phyloP scores from a whole-genome alignment of 2,797 vertebrate genomes.

The Syndactyla subalaris region DNA sequence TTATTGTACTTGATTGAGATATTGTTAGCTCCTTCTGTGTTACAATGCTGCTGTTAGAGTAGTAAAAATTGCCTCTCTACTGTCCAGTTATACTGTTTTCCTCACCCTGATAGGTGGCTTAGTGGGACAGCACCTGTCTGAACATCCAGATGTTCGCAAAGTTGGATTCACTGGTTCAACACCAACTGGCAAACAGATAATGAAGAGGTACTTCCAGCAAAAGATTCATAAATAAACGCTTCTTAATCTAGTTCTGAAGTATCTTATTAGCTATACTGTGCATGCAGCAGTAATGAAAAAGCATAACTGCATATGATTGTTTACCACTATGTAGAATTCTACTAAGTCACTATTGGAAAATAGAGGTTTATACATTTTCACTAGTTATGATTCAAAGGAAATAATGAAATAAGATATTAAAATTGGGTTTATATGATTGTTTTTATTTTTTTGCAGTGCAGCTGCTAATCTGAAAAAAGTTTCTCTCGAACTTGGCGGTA shows the following conservation, averaged over 20 bases:
- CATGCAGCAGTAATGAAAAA: not conserved
- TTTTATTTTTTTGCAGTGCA: slow-evolving; percentile 76
- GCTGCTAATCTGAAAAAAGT: slow-evolving; percentile 96
- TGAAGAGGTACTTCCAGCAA: slow-evolving; percentile 87
- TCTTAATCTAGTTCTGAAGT: not conserved
- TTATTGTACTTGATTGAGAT: not conserved
- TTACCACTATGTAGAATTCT: not conserved
- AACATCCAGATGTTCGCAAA: slow-evolving; percentile 94
- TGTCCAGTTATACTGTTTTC: not conserved
- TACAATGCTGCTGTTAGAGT: not conserved
- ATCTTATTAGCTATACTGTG: not conserved
- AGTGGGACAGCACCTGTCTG: slow-evolving; percentile 91
- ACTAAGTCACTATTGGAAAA: not conserved
- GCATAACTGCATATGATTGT: not conserved
- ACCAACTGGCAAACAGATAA: slow-evolving; percentile 93
- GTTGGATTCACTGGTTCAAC: slow-evolving; percentile 97
- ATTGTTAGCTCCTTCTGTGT: not conserved
- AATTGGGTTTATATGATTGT: not conserved
- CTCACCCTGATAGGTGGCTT: slow-evolving; percentile 80
- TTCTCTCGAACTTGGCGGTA: slow-evolving; percentile 95
- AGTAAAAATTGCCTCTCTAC: not conserved
- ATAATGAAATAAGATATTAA: not conserved
- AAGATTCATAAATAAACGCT: not conserved
- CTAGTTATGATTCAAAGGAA: not conserved
- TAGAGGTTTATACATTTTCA: not conserved